A percentile compares a stretch with the other conserved stretches of the same genome.
These are phyloP conservation scores for Pempheris klunzingeri DNA, from an alignment of 2,797 vertebrate genomes.

Conservation along the genomic window DNA sequence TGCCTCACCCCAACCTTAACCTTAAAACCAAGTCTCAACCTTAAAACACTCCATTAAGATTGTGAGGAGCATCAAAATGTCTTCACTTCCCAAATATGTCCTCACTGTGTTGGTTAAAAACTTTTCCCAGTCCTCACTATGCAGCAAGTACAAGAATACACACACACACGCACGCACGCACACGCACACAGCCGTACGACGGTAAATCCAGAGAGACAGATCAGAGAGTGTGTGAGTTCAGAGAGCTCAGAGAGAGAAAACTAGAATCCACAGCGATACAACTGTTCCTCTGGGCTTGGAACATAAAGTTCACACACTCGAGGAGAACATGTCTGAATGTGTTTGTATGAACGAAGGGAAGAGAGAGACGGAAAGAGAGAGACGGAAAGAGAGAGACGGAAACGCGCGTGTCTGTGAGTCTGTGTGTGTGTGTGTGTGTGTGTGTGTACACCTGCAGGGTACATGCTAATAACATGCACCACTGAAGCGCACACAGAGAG, in stretches of 20 bases:
- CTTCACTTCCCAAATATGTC: no score
- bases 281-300: slow-evolving; percentile 64
- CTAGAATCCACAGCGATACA: slow-evolving; percentile 61
- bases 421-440: slow-evolving; percentile 39
- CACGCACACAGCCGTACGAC: slow-evolving; percentile 2
- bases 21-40: no score
- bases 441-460: slow-evolving; percentile 63
- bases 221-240: slow-evolving; percentile 64
- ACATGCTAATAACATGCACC: slow-evolving; percentile 72
- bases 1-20: no score
- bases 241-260: slow-evolving; percentile 65
- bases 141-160: no score
- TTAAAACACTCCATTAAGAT: no score
- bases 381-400: neutral
- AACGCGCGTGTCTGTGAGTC: neutral
- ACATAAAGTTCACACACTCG: slow-evolving; percentile 70
- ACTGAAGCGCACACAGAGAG: slow-evolving; percentile 59
- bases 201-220: slow-evolving; percentile 67
- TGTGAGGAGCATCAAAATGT: no score
- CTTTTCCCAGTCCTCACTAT: no score
- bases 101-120: no score
- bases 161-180: neutral
- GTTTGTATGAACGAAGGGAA: slow-evolving; percentile 46
- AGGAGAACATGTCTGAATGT: slow-evolving; percentile 58
- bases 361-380: slow-evolving; percentile 17